A percentile compares a stretch with the other conserved stretches of the same genome.
These are phyloP conservation scores for Bagarius yarrelli DNA, from an alignment of 2,113 vertebrate species.

Conservation along the genomic window DNA sequence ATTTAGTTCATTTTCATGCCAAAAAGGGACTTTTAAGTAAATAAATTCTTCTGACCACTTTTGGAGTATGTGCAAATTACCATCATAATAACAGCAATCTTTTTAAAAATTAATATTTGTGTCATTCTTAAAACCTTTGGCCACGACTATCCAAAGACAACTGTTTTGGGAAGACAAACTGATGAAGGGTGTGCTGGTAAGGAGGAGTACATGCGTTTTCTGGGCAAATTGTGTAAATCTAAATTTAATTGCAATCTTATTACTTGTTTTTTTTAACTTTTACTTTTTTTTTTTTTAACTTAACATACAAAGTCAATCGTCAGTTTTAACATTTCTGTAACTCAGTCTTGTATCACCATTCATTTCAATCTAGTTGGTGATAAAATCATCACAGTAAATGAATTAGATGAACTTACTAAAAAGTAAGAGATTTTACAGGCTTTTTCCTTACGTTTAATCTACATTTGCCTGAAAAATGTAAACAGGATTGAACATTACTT, in stretches of 20 bases:
- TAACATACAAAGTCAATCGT: neutral
- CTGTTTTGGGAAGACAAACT: too few relatives aligned
- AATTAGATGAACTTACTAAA: neutral
- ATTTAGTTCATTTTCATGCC: too few relatives aligned
- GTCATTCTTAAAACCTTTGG: too few relatives aligned
- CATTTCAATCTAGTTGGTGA: neutral
- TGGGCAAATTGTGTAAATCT: too few relatives aligned
- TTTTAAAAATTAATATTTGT: neutral
- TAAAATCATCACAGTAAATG: neutral
- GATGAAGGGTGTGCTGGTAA: too few relatives aligned
- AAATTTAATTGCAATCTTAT: too few relatives aligned
- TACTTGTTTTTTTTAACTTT: too few relatives aligned
- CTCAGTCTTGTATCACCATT: neutral
- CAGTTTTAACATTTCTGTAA: neutral
- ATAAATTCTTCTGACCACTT: neutral
- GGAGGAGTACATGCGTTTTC: too few relatives aligned
- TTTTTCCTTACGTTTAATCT: neutral
- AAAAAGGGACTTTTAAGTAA: too few relatives aligned
- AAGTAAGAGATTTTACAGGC: neutral
- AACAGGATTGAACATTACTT: too few relatives aligned
- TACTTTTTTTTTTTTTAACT: neutral
- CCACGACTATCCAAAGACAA: too few relatives aligned
- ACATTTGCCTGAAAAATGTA: neutral
- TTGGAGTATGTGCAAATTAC: neutral
- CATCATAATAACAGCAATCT: neutral